phyloP scores from a whole-genome alignment of 92 coral and sea anemone species.

The Zoanthus sansibaricus region DNA sequence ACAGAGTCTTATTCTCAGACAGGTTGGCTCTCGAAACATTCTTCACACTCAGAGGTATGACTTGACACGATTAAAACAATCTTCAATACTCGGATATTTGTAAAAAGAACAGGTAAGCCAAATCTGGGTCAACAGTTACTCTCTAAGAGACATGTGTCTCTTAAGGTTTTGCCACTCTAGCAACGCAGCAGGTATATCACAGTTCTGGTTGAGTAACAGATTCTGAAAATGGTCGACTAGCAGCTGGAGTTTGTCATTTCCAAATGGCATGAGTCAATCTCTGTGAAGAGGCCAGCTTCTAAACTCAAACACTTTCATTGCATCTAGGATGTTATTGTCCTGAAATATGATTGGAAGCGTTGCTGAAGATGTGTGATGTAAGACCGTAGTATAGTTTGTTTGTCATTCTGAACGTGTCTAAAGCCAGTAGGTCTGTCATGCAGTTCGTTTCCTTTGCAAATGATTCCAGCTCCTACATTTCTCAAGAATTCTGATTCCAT shows the following conservation, averaged over 20 bases:
- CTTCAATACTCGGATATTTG: too few relatives aligned
- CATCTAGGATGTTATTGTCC: constrained; percentile 24
- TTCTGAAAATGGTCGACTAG: constrained; percentile 38
- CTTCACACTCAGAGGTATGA: constrained; percentile 42
- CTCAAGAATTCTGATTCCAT: constrained; percentile 33
- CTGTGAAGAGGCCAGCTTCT: background rate
- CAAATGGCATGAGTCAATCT: constrained; percentile 36
- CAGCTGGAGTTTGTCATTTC: constrained; percentile 48
- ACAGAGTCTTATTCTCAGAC: constrained; percentile 37
- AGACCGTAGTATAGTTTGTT: constrained; percentile 30
- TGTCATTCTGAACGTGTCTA: constrained; percentile 38
- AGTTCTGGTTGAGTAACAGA: constrained; percentile 36
- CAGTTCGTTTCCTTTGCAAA: constrained; percentile 43
- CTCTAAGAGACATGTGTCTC: too few relatives aligned
- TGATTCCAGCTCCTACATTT: constrained; percentile 33
- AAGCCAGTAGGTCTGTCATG: constrained; percentile 33
- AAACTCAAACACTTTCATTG: background rate
- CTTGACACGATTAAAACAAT: background rate
- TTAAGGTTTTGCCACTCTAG: too few relatives aligned
- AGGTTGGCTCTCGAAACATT: constrained; percentile 36
- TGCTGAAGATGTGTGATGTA: constrained; percentile 47
- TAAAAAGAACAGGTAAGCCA: too few relatives aligned
- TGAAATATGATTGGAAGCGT: constrained; percentile 43
- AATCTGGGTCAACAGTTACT: too few relatives aligned
- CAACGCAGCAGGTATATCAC: background rate